Conservation (phyloP, 2,888 invertebrate species). For the Tromatobia lineatoria region DNA sequence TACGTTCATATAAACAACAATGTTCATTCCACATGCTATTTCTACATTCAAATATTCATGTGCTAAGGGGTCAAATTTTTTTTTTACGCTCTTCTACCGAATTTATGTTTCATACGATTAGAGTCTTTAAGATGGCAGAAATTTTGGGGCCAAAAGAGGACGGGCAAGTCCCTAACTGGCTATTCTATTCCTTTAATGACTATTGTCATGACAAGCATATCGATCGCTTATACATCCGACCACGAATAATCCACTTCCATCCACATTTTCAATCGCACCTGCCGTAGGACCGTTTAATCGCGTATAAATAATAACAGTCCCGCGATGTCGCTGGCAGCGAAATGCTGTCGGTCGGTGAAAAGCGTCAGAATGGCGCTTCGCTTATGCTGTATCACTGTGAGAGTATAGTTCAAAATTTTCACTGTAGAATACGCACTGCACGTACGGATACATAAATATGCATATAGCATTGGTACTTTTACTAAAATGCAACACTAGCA, state of each 20-base stretch:
- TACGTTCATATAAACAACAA: no score
- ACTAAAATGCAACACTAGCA: conserved; percentile 28
- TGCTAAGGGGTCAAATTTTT: no score
- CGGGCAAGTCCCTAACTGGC: no score
- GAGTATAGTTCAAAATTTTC: background rate
- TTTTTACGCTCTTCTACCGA: no score
- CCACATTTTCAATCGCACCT: conserved; percentile 66
- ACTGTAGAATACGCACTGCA: background rate
- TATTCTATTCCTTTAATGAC: no score
- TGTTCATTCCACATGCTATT: no score
- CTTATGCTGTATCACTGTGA: background rate
- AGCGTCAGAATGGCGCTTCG: background rate
- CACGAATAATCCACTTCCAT: conserved; percentile 59
- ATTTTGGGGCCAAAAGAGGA: no score
- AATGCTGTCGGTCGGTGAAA: conserved; percentile 51
- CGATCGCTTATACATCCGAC: conserved; percentile 51
- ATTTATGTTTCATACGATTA: no score
- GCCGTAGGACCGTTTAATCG: conserved; percentile 62
- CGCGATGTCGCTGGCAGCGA: conserved; percentile 44
- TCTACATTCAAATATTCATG: no score
- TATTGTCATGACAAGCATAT: conserved; percentile 13
- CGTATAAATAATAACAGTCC: conserved; percentile 62
- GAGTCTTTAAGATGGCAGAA: no score
- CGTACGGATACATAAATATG: background rate
- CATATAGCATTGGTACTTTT: conserved; percentile 15